Evolutionary conservation across 1,140 invertebrate genomes (phyloP).

Genomic region (Drosophila sturtevanti): DNA sequence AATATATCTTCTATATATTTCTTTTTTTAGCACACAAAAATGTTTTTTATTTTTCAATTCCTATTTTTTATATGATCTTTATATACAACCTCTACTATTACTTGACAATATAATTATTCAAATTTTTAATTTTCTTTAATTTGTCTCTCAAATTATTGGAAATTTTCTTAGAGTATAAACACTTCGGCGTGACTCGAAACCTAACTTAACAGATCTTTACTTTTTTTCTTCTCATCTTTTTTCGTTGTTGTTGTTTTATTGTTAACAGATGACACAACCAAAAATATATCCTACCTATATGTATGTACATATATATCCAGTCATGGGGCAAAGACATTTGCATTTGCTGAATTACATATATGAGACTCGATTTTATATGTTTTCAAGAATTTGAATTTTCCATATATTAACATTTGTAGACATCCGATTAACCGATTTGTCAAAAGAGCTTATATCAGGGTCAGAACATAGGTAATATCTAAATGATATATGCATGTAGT

Average conservation of each 20-base stretch:
- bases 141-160: no score
- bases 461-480: neutral
- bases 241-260: constrained; percentile 51
- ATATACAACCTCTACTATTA: no score
- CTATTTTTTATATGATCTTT: no score
- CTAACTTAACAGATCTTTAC: neutral
- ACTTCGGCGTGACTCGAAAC: neutral
- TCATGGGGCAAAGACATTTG: constrained; percentile 3
- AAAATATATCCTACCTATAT: neutral
- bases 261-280: constrained; percentile 56
- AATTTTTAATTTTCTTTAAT: no score
- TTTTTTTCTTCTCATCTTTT: constrained; percentile 10
- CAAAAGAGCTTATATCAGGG: neutral
- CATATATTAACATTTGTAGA: neutral
- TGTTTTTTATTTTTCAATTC: no score
- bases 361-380: neutral
- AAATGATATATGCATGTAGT: no score
- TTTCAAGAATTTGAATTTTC: neutral
- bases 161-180: neutral
- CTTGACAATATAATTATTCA: no score
- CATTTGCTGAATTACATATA: constrained; percentile 1
- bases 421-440: neutral
- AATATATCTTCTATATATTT: no score
- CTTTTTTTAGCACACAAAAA: no score
- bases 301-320: neutral